A percentile compares a stretch with the other conserved stretches of the same genome.
Conservation (phyloP, 2,797 vertebrate species). For the Hypotaenidia philippensis region DNA sequence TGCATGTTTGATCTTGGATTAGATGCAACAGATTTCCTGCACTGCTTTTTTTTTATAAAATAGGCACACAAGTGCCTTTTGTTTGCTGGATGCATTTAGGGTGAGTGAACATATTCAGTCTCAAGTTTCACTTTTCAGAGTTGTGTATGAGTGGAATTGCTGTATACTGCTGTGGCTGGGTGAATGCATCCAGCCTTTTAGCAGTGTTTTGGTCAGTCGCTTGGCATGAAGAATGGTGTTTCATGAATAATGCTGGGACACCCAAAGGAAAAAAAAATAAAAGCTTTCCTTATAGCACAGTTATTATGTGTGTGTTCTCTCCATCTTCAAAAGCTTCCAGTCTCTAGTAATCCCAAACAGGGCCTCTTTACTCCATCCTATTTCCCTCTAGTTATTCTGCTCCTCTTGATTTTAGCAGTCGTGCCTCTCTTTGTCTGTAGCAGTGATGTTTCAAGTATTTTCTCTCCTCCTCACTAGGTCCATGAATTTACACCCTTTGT, state of each 20-base stretch:
- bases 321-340: background rate
- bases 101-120: background rate
- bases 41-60: background rate
- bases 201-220: background rate
- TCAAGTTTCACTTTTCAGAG: background rate
- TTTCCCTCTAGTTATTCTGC: background rate
- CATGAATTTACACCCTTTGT: fast-evolving
- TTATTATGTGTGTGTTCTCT: background rate
- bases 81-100: background rate
- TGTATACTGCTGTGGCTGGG: background rate
- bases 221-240: background rate
- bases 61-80: background rate
- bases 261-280: background rate
- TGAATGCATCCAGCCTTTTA: background rate
- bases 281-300: background rate
- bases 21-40: background rate
- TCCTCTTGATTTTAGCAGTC: background rate
- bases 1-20: background rate
- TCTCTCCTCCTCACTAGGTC: background rate
- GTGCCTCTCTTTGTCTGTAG: fast-evolving
- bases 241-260: background rate
- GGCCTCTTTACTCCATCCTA: background rate
- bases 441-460: background rate
- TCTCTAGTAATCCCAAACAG: background rate
- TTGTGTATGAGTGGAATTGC: background rate